phyloP scores from a whole-genome alignment of 2,113 vertebrate genomes.

The Arenaria interpres region DNA sequence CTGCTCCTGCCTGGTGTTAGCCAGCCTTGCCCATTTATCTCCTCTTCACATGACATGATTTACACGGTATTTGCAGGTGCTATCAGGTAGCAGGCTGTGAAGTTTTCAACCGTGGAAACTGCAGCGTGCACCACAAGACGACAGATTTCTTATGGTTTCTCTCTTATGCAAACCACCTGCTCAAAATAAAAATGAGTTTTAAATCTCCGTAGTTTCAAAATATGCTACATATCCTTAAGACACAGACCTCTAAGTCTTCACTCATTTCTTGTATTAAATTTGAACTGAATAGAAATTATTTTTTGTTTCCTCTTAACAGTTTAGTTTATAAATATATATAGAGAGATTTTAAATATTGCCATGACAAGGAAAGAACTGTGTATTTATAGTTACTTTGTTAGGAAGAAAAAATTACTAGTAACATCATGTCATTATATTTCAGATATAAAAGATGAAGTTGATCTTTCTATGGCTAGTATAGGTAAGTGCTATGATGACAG shows the following conservation, averaged over 20 bases:
- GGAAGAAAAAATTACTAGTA: not conserved
- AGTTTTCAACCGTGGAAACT: not conserved
- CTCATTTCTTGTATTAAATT: not conserved
- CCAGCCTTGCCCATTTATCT: not conserved
- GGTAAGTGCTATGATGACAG: constrained; percentile 66
- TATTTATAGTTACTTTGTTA: not conserved
- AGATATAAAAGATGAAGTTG: constrained; percentile 66
- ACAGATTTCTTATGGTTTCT: not conserved
- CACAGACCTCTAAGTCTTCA: not conserved
- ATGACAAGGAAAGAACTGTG: not conserved
- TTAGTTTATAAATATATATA: not conserved
- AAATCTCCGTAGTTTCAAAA: not conserved
- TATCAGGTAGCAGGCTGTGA: not conserved
- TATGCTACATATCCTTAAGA: not conserved
- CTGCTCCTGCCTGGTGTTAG: not conserved
- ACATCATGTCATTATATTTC: constrained; percentile 42
- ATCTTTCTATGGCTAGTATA: constrained; percentile 68
- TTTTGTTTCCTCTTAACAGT: not conserved
- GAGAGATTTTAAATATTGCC: not conserved
- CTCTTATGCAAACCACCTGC: not conserved
- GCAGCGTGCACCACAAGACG: not conserved
- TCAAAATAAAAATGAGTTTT: not conserved
- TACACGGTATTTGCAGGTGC: not conserved
- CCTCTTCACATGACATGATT: not conserved
- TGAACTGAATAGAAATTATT: not conserved